A percentile compares a stretch with the other conserved stretches of the same genome.
phyloP scores from a whole-genome alignment of 2,888 invertebrate species.

The Opisthograptis luteolata region DNA sequence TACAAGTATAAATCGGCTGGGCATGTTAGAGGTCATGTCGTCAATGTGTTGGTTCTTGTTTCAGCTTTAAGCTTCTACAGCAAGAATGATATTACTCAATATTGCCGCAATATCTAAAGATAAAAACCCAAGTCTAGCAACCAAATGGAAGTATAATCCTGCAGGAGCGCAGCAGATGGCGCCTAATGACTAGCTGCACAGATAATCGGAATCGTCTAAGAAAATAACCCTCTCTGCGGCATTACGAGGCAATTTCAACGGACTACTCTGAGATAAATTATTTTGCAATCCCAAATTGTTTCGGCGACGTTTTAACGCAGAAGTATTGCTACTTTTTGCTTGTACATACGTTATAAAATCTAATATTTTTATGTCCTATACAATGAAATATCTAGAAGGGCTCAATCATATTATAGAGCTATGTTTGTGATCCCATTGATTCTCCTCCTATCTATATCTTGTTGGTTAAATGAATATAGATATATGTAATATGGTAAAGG shows the following conservation, averaged over 20 bases:
- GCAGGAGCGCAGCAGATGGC: slow-evolving; percentile 46
- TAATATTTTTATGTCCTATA: too few relatives aligned
- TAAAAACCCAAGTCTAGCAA: slow-evolving; percentile 37
- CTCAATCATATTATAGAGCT: too few relatives aligned
- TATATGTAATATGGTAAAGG: too few relatives aligned
- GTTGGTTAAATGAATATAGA: too few relatives aligned
- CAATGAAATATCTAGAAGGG: too few relatives aligned
- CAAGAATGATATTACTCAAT: slow-evolving; percentile 14
- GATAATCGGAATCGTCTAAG: slow-evolving; percentile 55
- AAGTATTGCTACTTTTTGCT: neutral
- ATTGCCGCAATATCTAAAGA: slow-evolving; percentile 20
- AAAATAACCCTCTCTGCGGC: slow-evolving; percentile 46
- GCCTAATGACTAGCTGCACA: slow-evolving; percentile 61
- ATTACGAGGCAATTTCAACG: slow-evolving; percentile 44
- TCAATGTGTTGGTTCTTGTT: too few relatives aligned
- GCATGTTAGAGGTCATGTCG: too few relatives aligned
- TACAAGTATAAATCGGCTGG: too few relatives aligned
- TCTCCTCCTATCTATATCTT: too few relatives aligned
- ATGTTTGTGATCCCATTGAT: too few relatives aligned
- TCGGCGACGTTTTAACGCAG: slow-evolving; percentile 5
- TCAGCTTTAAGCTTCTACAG: neutral
- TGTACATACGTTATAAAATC: neutral
- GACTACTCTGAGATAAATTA: slow-evolving; percentile 31
- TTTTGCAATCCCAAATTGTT: slow-evolving; percentile 24
- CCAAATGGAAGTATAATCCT: slow-evolving; percentile 54